phyloP scores from a whole-genome alignment of 2,113 vertebrate species.

The Stomatorhinus ivindoensis region DNA sequence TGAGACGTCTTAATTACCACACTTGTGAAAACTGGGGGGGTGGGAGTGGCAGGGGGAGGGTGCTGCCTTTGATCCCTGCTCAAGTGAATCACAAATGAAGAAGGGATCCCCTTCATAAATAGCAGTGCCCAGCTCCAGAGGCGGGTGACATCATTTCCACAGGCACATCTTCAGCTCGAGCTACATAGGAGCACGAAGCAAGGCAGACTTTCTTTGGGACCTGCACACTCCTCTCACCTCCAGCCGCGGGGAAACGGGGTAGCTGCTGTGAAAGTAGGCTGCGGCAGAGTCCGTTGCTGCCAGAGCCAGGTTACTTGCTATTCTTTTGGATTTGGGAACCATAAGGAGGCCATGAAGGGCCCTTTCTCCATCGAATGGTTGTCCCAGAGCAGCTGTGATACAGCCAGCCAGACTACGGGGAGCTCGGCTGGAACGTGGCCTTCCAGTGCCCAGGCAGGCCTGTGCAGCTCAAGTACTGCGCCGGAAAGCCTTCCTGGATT shows the following conservation, averaged over 20 bases:
- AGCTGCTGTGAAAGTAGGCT: not conserved
- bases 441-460: slow-evolving; percentile 2
- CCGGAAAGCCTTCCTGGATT: slow-evolving; percentile 60
- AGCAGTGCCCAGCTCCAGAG: slow-evolving; percentile 22
- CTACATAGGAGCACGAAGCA: not conserved
- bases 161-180: not conserved
- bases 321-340: slow-evolving; percentile 17
- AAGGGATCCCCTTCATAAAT: slow-evolving; percentile 49
- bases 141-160: not conserved
- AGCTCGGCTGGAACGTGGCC: not conserved
- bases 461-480: slow-evolving; percentile 46
- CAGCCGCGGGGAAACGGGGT: not conserved
- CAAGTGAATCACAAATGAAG: slow-evolving; percentile 45
- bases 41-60: slow-evolving; percentile 36
- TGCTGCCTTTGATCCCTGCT: slow-evolving; percentile 58
- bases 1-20: slow-evolving; percentile 67
- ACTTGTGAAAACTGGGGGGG: slow-evolving; percentile 66
- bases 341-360: slow-evolving; percentile 46
- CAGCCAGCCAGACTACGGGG: not conserved
- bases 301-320: not conserved
- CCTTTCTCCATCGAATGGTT: slow-evolving; percentile 67
- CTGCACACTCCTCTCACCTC: not conserved
- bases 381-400: slow-evolving; percentile 59
- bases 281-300: not conserved
- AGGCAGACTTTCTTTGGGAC: not conserved